Evolutionary conservation across 2,888 invertebrate species (phyloP).

Genomic region (Phengaris alcon): DNA sequence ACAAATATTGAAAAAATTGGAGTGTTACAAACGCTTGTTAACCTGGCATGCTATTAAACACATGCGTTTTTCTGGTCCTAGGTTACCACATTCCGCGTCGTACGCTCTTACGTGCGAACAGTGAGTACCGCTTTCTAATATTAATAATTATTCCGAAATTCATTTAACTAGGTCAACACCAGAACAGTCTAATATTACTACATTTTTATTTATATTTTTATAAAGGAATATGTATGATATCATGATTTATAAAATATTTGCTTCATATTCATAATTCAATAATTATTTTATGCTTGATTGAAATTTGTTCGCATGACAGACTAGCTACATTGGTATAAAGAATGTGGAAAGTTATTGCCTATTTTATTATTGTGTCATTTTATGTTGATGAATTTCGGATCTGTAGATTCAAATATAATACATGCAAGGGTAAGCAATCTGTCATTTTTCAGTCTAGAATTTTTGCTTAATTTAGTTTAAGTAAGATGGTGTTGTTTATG

Average conservation of each 20-base stretch:
- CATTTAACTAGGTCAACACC: not conserved
- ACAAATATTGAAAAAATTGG: conserved; percentile 8
- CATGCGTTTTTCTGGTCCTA: conserved; percentile 75
- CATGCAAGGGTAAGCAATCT: not conserved
- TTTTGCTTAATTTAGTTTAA: conserved; percentile 10
- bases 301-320: conserved; percentile 8
- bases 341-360: not conserved
- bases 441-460: conserved; percentile 3
- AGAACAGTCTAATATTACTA: not conserved
- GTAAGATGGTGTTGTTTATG: not conserved
- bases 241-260: conserved; percentile 11
- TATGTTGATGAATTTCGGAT: conserved; percentile 17
- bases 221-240: not conserved
- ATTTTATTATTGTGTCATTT: not conserved
- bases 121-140: conserved; percentile 77
- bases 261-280: conserved; percentile 15
- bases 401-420: not conserved
- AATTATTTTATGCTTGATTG: not conserved
- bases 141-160: conserved; percentile 42
- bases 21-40: conserved; percentile 66
- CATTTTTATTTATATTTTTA: not conserved
- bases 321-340: not conserved
- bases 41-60: conserved; percentile 75
- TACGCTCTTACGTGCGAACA: conserved; percentile 83
- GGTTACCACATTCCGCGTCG: conserved; percentile 81